Base-by-base conservation (phyloP, 2,797 vertebrate species). In the Rhinogobio ventralis region DNA sequence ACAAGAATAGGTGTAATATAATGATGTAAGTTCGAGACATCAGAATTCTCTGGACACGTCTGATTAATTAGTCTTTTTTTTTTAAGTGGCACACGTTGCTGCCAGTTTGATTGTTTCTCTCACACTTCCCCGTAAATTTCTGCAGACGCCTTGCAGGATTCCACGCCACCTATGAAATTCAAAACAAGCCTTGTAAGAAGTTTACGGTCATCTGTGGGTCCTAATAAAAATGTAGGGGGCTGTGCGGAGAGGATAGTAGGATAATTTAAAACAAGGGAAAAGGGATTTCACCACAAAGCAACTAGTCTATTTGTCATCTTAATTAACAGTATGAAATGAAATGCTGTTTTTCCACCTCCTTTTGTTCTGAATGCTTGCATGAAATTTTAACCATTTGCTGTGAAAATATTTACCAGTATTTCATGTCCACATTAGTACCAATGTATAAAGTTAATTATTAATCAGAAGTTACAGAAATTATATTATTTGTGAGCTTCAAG, bases 241-340 rank as follows among this genome's bases (percentile, higher is more conserved):
- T 62, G 62, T 64, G 67, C 4, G 45, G 79, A 64, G 39, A 66
- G 69, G 79, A 57, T 60, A 80, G 71, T 83, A 84, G 80, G 81
- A 91, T 92, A 84, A 81, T 90, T 91, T 93, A 88, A 92, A 90
- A 78, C 85, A 87, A 90, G 90, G 89, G 91, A 53, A 83, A 87
- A 86, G 72, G 83, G 82, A 86, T 93, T 91, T 87, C 90, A 86
- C 80, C 83, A 80, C 88, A 90, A 89, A 93, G 95, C 93, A 94
- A 94, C 49, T 92, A 90, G 90, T 77, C 68, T 82, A 79, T 94
- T 92, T 93, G 83, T 91, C 87, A 87, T 82, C 92, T 95, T 95
- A 95, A 96, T 95, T 95, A 95, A 89, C 88, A 85, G 90, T 74
- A 75, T 88, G 30, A 88, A 93, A 95, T 93, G 91, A 89, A 95